phyloP scores from a whole-genome alignment of 2,888 invertebrate species.

The Mystacides longicornis region DNA sequence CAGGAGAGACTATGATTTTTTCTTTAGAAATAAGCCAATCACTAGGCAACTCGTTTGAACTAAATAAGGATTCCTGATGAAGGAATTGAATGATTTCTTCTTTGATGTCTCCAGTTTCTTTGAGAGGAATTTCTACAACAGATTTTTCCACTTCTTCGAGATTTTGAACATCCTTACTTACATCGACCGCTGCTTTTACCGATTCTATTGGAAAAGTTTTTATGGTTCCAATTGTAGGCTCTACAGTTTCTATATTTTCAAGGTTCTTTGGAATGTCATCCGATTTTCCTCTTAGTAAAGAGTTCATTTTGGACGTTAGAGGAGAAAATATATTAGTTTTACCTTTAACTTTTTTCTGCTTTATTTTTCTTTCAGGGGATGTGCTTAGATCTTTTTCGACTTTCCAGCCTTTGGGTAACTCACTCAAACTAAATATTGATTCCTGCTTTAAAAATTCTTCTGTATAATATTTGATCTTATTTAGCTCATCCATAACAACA shows the following conservation, averaged over 20 bases:
- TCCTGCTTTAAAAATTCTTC: background rate
- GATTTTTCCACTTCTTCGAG: background rate
- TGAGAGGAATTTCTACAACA: background rate
- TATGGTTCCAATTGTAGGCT: background rate
- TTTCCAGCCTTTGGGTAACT: background rate
- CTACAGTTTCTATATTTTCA: background rate
- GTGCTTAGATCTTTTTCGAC: background rate
- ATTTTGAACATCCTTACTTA: background rate
- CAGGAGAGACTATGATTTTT: background rate
- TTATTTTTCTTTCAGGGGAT: background rate
- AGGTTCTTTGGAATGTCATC: background rate
- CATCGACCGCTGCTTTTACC: background rate
- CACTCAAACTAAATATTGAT: background rate
- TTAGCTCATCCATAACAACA: background rate
- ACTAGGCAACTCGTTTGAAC: background rate
- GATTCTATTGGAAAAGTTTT: background rate
- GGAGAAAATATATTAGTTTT: background rate
- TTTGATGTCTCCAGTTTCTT: background rate
- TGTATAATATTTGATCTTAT: background rate
- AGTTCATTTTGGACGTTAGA: background rate
- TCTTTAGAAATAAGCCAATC: background rate
- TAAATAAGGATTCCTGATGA: background rate
- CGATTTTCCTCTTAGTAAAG: background rate
- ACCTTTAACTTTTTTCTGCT: background rate
- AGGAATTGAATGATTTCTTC: background rate